A percentile compares a stretch with the other conserved stretches of the same genome.
These are phyloP conservation scores for Pseudomyrmex gracilis DNA, from an alignment of 1,140 invertebrate genomes.

Conservation along the genomic window DNA sequence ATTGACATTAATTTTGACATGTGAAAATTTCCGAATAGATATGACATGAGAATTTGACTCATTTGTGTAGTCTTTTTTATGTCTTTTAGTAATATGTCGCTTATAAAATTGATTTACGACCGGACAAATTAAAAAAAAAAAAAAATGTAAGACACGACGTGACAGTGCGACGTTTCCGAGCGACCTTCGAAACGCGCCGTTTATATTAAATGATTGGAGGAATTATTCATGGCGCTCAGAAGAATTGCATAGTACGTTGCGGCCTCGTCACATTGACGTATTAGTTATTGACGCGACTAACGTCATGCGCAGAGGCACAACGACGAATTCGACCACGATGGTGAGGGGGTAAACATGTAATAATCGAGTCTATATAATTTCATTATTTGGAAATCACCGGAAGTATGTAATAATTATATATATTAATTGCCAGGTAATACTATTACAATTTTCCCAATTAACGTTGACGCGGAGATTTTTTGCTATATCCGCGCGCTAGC, in stretches of 20 bases:
- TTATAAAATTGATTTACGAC: neutral
- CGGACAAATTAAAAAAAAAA: neutral
- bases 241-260: constrained; percentile 44
- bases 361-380: constrained; percentile 36
- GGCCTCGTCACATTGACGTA: constrained; percentile 60
- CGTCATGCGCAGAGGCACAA: constrained; percentile 47
- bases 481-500: neutral
- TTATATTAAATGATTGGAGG: constrained; percentile 38
- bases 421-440: constrained; percentile 4
- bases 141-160: neutral
- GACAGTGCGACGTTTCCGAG: neutral
- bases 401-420: neutral
- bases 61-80: no score
- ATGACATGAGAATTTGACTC: neutral
- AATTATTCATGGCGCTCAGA: constrained; percentile 66
- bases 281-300: constrained; percentile 59
- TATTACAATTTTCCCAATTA: neutral
- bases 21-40: neutral
- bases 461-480: constrained; percentile 9
- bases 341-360: constrained; percentile 21
- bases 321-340: constrained; percentile 7
- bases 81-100: neutral
- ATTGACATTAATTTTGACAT: constrained; percentile 1
- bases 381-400: constrained; percentile 6
- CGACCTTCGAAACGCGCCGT: neutral